These are phyloP conservation scores for Dasypogon diadema DNA, from an alignment of 2,888 invertebrate species.

Conservation along the genomic window DNA sequence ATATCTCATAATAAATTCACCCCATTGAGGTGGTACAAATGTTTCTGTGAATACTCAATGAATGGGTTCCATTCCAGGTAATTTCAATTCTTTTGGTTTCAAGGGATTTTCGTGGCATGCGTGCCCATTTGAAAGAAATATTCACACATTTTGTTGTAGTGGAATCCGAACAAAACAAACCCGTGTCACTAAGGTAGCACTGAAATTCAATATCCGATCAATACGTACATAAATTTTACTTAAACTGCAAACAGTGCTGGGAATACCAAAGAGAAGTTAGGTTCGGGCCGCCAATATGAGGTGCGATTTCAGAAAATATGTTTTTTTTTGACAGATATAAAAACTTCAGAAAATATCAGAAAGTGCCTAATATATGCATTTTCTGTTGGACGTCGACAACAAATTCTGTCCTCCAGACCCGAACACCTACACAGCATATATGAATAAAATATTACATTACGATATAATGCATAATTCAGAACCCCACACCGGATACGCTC, in stretches of 20 bases:
- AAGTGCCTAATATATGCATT: conserved; percentile 25
- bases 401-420: background rate
- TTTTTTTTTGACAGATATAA: conserved; percentile 2
- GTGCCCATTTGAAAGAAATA: conserved; percentile 6
- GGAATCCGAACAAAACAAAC: background rate
- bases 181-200: conserved; percentile 22
- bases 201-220: conserved; percentile 44
- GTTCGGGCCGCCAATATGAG: background rate
- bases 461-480: conserved; percentile 37
- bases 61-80: too few species aligned
- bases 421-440: conserved; percentile 7
- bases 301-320: conserved; percentile 13
- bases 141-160: background rate
- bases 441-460: conserved; percentile 38
- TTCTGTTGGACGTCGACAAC: background rate
- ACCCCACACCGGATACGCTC: background rate
- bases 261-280: background rate
- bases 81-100: background rate
- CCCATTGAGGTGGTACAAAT: too few species aligned
- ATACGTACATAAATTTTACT: conserved; percentile 39
- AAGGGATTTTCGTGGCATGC: background rate
- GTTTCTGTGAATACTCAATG: too few species aligned
- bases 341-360: conserved; percentile 3
- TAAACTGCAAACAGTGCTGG: conserved; percentile 16
- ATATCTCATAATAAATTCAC: too few species aligned